Evolutionary conservation across 2,113 vertebrate genomes (phyloP).

Genomic region (Aix galericulata): DNA sequence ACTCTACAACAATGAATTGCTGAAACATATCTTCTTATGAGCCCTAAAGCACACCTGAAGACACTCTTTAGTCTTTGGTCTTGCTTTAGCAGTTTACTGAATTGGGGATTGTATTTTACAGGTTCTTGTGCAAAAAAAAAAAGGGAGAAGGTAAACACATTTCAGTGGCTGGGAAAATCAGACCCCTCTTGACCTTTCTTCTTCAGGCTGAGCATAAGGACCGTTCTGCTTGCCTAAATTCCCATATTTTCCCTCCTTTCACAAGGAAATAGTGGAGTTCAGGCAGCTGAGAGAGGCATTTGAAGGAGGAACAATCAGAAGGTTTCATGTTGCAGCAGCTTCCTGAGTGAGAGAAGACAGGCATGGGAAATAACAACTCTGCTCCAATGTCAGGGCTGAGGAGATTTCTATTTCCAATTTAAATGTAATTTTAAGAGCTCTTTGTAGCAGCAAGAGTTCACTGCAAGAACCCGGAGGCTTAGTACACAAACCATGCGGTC

Average conservation of each 20-base stretch:
- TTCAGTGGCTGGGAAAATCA: slow-evolving; percentile 20
- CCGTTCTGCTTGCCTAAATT: slow-evolving; percentile 9
- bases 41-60: background rate
- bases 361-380: slow-evolving; percentile 48
- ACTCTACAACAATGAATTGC: background rate
- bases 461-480: slow-evolving; percentile 39
- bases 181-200: slow-evolving; percentile 14
- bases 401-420: slow-evolving; percentile 67
- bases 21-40: background rate
- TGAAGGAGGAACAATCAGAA: slow-evolving; percentile 50
- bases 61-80: background rate
- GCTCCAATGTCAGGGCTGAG: slow-evolving; percentile 23
- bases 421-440: slow-evolving; percentile 67
- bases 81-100: background rate
- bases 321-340: slow-evolving; percentile 43
- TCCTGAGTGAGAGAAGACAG: slow-evolving; percentile 44
- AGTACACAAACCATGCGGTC: slow-evolving; percentile 39
- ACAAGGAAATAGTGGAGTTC: background rate
- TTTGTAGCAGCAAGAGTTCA: background rate
- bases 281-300: slow-evolving; percentile 14
- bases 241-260: slow-evolving; percentile 20
- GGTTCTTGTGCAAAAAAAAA: background rate
- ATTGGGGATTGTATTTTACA: background rate
- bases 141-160: background rate
- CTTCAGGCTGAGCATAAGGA: background rate